Evolutionary conservation across 2,888 invertebrate genomes (phyloP).

Genomic region (Bruchidius siliquastri): DNA sequence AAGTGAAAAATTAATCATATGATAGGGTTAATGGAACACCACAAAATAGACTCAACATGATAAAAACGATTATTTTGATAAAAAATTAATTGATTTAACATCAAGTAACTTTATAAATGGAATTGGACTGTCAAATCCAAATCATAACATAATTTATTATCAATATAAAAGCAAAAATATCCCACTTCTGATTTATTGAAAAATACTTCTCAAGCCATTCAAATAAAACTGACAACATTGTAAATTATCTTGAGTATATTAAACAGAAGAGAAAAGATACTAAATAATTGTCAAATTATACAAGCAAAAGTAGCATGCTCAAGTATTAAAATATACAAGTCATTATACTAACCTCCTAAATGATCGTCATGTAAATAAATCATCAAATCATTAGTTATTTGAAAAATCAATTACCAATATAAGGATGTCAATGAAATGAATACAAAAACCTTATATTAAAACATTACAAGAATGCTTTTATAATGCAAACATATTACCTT

Average conservation of each 20-base stretch:
- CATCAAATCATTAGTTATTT: background rate
- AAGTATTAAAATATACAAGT: background rate
- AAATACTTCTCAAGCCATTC: too few relatives aligned
- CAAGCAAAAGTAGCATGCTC: background rate
- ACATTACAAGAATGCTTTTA: too few relatives aligned
- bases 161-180: too few relatives aligned
- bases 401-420: background rate
- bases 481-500: constrained; percentile 55
- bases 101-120: too few relatives aligned
- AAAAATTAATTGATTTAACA: too few relatives aligned
- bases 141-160: too few relatives aligned
- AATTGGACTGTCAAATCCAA: too few relatives aligned
- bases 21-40: background rate
- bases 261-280: background rate
- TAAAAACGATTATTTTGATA: too few relatives aligned
- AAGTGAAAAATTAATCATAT: background rate
- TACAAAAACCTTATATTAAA: background rate
- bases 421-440: background rate
- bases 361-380: background rate
- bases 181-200: too few relatives aligned
- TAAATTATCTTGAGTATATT: too few relatives aligned
- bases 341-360: background rate
- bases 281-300: background rate
- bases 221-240: too few relatives aligned
- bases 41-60: too few relatives aligned